These are phyloP conservation scores for Scyliorhinus canicula DNA, from an alignment of 2,797 vertebrate species.

Conservation along the genomic window DNA sequence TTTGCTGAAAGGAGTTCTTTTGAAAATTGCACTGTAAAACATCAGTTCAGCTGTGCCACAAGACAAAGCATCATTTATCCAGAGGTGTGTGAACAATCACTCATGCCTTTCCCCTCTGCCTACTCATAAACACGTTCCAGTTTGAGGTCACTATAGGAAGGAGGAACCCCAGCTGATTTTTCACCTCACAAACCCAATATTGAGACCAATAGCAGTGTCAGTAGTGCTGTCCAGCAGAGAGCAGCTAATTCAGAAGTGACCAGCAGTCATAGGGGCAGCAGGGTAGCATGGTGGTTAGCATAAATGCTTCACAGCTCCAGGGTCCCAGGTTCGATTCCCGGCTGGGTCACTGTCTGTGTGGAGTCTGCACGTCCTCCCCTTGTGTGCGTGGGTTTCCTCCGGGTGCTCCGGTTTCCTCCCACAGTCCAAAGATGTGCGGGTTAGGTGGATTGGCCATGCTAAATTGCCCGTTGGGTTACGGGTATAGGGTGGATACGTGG, in stretches of 20 bases:
- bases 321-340: too few species aligned
- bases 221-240: not conserved
- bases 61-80: conserved; percentile 28
- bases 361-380: too few species aligned
- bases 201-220: not conserved
- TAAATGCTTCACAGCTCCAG: too few species aligned
- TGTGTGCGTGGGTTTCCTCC: too few species aligned
- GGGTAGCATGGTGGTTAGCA: too few species aligned
- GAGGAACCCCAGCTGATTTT: not conserved
- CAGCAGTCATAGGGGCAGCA: too few species aligned
- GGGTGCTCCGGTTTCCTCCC: too few species aligned
- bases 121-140: not conserved
- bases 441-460: too few species aligned
- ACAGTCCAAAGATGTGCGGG: too few species aligned
- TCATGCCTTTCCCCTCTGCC: conserved; percentile 32
- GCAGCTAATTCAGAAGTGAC: not conserved
- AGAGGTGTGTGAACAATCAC: conserved; percentile 38
- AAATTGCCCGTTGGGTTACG: too few species aligned
- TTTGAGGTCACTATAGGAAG: not conserved
- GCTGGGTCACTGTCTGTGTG: too few species aligned
- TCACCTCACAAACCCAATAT: conserved; percentile 32
- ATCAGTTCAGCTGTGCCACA: conserved; percentile 21
- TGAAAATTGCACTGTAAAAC: not conserved
- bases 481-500: too few species aligned
- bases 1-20: conserved; percentile 7